A percentile compares a stretch with the other conserved stretches of the same genome.
Conservation (phyloP, 2,113 vertebrate species). For the Crypturellus undulatus region DNA sequence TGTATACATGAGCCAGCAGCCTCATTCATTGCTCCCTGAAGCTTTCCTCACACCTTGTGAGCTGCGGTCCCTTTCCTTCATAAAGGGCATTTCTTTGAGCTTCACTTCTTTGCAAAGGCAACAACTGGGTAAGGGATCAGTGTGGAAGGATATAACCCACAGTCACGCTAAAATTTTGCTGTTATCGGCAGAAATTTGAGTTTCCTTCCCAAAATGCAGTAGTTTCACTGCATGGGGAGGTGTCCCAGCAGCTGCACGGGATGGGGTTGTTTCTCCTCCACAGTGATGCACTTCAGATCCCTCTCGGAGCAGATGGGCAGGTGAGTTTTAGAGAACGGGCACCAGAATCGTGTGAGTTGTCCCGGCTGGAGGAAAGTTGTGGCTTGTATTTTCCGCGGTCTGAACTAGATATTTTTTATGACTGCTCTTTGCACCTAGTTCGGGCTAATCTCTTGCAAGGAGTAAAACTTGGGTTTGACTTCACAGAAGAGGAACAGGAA, state of each 20-base stretch:
- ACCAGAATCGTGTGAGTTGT: accelerated
- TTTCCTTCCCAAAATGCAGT: not conserved
- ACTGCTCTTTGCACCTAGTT: not conserved
- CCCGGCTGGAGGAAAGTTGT: not conserved
- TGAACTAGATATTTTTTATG: not conserved
- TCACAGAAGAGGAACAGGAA: not conserved
- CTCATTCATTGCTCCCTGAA: not conserved
- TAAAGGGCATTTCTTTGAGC: conserved; percentile 40
- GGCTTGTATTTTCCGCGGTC: not conserved
- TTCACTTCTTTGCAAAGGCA: not conserved
- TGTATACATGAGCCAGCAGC: not conserved
- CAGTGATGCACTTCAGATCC: not conserved
- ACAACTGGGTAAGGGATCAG: not conserved
- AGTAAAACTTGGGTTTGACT: not conserved
- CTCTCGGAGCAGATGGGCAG: not conserved
- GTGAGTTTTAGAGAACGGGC: not conserved
- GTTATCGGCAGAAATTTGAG: conserved; percentile 18
- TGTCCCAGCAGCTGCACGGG: not conserved
- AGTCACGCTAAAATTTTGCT: not conserved
- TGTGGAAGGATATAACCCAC: not conserved
- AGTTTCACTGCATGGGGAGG: conserved; percentile 6
- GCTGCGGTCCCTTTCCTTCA: not conserved
- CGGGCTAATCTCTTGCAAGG: not conserved
- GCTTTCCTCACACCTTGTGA: not conserved
- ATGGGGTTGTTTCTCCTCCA: not conserved